Evolutionary conservation across 2,113 vertebrate species (phyloP).

Genomic region (Cyprichromis sp.): DNA sequence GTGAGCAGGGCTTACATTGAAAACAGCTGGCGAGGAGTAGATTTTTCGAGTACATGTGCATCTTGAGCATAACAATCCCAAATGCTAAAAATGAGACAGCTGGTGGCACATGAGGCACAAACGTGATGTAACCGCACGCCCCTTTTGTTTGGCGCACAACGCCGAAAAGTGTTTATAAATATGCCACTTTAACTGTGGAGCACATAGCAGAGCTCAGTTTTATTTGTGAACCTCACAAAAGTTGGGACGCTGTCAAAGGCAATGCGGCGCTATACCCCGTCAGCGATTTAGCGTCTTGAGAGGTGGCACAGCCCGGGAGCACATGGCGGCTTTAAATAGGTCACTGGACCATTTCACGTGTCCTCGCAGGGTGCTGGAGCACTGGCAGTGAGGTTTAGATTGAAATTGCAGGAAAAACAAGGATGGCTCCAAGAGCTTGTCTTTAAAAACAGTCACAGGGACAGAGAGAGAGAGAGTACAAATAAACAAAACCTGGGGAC

Average conservation of each 20-base stretch:
- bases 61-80: conserved; percentile 5
- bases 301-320: conserved; percentile 31
- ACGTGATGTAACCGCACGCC: conserved; percentile 52
- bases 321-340: conserved; percentile 64
- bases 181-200: conserved; percentile 47
- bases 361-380: conserved; percentile 17
- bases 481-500: conserved; percentile 55
- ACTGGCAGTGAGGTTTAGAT: conserved; percentile 49
- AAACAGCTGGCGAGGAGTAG: conserved; percentile 36
- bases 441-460: conserved; percentile 46
- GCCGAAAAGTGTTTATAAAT: conserved; percentile 58
- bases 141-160: conserved; percentile 38
- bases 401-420: conserved; percentile 64
- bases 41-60: conserved; percentile 29
- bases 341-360: conserved; percentile 71
- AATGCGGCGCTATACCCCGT: conserved; percentile 1
- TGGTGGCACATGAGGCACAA: conserved; percentile 47
- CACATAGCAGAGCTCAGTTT: conserved; percentile 26
- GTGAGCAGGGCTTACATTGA: conserved; percentile 31
- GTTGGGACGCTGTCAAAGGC: conserved; percentile 45
- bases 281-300: conserved; percentile 21
- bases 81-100: conserved; percentile 30
- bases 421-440: conserved; percentile 42
- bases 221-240: conserved; percentile 50
- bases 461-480: conserved; percentile 31